phyloP scores from a whole-genome alignment of 2,113 vertebrate species.

The Nestor notabilis region DNA sequence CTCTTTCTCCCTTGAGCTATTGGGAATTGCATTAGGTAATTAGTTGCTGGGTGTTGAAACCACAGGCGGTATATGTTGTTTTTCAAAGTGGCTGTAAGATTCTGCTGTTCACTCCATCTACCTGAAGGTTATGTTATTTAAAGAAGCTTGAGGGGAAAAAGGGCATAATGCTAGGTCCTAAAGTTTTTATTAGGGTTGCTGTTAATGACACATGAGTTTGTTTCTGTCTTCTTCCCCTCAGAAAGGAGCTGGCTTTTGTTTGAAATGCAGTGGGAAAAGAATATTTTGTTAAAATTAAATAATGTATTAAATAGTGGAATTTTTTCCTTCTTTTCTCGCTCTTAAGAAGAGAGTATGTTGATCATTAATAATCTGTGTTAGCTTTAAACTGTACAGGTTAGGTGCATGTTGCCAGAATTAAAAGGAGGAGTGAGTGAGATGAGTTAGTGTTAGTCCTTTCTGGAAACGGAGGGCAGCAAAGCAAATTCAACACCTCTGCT shows the following conservation, averaged over 20 bases:
- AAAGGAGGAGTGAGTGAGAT: not conserved
- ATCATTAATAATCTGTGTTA: not conserved
- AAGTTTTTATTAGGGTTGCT: not conserved
- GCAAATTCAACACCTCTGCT: not conserved
- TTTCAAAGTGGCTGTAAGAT: not conserved
- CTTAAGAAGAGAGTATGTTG: not conserved
- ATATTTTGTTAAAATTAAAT: not conserved
- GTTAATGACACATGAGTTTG: not conserved
- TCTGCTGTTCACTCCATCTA: not conserved
- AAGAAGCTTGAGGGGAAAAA: not conserved
- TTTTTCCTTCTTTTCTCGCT: not conserved
- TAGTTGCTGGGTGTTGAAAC: not conserved
- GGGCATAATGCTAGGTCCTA: not conserved
- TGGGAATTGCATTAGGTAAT: not conserved
- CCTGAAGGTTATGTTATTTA: not conserved
- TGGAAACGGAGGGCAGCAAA: not conserved
- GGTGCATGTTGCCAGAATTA: not conserved
- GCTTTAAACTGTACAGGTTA: not conserved
- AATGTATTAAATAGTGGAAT: not conserved
- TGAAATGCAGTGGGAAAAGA: not conserved
- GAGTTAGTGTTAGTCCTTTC: not conserved
- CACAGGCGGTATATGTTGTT: not conserved
- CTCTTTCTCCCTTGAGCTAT: not conserved
- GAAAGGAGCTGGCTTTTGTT: not conserved
- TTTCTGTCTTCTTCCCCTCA: not conserved